Percentiles rank a stretch among this genome's conserved stretches.
These are phyloP conservation scores for Diloba caeruleocephala DNA, from an alignment of 2,888 invertebrate genomes.

Conservation along the genomic window DNA sequence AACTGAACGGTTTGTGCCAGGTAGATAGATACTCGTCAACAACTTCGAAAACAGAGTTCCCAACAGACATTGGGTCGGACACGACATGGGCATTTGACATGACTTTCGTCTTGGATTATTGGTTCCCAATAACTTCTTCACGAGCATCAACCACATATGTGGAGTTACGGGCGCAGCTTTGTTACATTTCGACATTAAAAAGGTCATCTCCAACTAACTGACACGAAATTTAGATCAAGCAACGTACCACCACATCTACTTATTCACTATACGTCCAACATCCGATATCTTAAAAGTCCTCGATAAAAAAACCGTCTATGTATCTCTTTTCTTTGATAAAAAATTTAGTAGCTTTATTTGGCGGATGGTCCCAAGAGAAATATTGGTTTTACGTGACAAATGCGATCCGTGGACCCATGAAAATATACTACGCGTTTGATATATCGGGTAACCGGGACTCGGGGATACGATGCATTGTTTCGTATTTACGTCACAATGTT, in stretches of 20 bases:
- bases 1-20: too few species aligned
- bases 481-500: conserved; percentile 19
- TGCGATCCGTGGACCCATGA: conserved; percentile 62
- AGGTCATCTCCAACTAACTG: too few species aligned
- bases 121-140: too few species aligned
- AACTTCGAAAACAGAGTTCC: too few species aligned
- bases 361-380: conserved; percentile 67
- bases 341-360: conserved; percentile 67
- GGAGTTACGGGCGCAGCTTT: too few species aligned
- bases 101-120: too few species aligned
- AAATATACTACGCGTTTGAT: conserved; percentile 60
- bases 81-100: too few species aligned
- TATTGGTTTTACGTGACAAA: conserved; percentile 73
- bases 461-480: conserved; percentile 46
- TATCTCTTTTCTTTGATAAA: conserved; percentile 62
- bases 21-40: too few species aligned
- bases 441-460: conserved; percentile 49
- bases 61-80: too few species aligned
- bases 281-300: conserved; percentile 41
- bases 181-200: too few species aligned
- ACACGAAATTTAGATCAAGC: not conserved
- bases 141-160: too few species aligned
- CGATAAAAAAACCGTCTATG: conserved; percentile 51
- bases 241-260: not conserved
- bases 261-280: conserved; percentile 26